These are phyloP conservation scores for Bombus confusus DNA, from an alignment of 1,140 invertebrate species.

Conservation along the genomic window DNA sequence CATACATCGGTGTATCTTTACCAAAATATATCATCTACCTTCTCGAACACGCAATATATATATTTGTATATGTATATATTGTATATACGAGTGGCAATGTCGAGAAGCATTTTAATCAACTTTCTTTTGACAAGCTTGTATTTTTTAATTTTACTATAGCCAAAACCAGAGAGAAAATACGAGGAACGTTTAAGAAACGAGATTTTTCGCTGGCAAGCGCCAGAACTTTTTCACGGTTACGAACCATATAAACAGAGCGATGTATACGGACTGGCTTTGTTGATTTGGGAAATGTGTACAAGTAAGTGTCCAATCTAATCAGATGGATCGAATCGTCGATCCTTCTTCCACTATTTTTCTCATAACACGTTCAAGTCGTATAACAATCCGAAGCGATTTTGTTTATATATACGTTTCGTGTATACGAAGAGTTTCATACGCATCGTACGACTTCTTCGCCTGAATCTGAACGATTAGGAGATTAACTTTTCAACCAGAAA, in stretches of 20 bases:
- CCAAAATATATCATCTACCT: background rate
- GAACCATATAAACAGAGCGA: constrained; percentile 63
- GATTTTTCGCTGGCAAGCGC: constrained; percentile 73
- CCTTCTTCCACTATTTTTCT: background rate
- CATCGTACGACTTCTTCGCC: constrained; percentile 5
- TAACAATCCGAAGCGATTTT: background rate
- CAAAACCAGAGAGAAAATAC: constrained; percentile 51
- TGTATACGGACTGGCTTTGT: constrained; percentile 70
- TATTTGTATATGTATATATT: too few relatives aligned
- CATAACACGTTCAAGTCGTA: background rate
- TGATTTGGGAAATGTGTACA: constrained; percentile 78
- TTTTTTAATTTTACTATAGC: constrained; percentile 50
- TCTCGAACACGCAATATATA: background rate
- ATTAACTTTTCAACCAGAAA: constrained; percentile 35
- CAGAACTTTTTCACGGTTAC: constrained; percentile 64
- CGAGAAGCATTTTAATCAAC: background rate
- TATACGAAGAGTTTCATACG: constrained; percentile 11
- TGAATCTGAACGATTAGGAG: constrained; percentile 17
- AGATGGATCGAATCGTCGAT: background rate
- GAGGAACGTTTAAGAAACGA: constrained; percentile 70
- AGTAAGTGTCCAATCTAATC: constrained; percentile 54
- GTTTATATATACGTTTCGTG: too few relatives aligned
- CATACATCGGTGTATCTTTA: too few relatives aligned
- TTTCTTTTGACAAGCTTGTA: constrained; percentile 6
- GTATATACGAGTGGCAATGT: background rate